A percentile compares a stretch with the other conserved stretches of the same genome.
Evolutionary conservation across 2,888 invertebrate species (phyloP).

Genomic region (Tineola bisselliella): DNA sequence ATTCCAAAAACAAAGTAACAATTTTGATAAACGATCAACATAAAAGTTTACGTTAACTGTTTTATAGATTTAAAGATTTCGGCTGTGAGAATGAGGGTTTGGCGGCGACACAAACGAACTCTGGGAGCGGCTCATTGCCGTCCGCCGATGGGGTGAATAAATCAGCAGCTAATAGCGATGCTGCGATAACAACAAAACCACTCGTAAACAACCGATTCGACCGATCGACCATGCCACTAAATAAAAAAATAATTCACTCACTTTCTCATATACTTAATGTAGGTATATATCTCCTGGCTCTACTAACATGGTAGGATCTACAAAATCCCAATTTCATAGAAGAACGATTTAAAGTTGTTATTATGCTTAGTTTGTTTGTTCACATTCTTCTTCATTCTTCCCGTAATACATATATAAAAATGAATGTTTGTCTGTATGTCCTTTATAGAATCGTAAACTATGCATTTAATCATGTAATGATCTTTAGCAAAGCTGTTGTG

Average conservation of each 20-base stretch:
- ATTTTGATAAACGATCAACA: constrained; percentile 7
- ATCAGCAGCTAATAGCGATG: constrained; percentile 13
- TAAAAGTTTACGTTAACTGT: constrained; percentile 5
- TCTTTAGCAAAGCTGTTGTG: no score
- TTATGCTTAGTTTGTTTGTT: no score
- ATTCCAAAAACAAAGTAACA: neutral
- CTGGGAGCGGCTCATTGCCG: neutral
- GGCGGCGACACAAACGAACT: neutral
- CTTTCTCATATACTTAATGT: no score
- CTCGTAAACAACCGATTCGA: constrained; percentile 11
- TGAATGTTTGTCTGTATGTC: no score
- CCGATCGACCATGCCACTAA: neutral
- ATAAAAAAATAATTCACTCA: constrained; percentile 4
- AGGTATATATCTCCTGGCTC: no score
- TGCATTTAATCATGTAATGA: no score
- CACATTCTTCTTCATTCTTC: no score
- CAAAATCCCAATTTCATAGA: no score
- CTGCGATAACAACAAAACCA: constrained; percentile 10
- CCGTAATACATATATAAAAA: no score
- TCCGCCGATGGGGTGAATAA: constrained; percentile 1
- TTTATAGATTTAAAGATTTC: constrained; percentile 1
- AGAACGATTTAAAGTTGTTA: no score
- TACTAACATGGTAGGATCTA: no score
- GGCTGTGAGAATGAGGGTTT: constrained; percentile 5
- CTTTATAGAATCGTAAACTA: no score